Conservation (phyloP, 2,888 invertebrate genomes). For the Erebia aethiops region DNA sequence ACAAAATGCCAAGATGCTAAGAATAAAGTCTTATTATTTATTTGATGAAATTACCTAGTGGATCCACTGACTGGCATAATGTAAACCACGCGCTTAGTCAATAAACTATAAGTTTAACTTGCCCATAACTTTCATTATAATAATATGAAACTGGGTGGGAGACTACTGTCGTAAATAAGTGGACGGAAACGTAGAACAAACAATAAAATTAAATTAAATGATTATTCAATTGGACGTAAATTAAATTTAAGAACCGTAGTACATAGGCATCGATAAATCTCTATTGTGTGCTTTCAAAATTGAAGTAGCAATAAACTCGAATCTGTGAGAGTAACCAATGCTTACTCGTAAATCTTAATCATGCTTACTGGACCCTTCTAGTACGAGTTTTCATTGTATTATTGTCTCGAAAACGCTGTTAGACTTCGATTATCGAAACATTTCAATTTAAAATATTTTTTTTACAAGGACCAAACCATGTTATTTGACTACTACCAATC, state of each 20-base stretch:
- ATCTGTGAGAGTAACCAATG: slow-evolving; percentile 18
- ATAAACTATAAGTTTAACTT: neutral
- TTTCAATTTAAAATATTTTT: no score
- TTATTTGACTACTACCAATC: no score
- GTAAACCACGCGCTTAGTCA: neutral
- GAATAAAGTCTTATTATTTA: no score
- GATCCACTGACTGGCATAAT: neutral
- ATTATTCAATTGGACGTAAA: slow-evolving; percentile 6
- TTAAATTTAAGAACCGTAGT: neutral
- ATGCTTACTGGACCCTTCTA: slow-evolving; percentile 31
- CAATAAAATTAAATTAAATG: slow-evolving; percentile 12
- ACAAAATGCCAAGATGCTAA: no score
- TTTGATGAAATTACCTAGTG: no score
- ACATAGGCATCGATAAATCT: slow-evolving; percentile 32
- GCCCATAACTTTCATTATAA: neutral
- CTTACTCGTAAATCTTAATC: slow-evolving; percentile 33
- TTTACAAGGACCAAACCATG: no score
- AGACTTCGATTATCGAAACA: no score
- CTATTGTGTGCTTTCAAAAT: slow-evolving; percentile 29
- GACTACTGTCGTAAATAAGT: neutral
- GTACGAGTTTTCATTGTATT: no score
- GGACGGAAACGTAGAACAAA: slow-evolving; percentile 7
- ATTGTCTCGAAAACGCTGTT: no score
- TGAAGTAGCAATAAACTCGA: slow-evolving; percentile 35
- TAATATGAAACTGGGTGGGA: neutral